Evolutionary conservation across 2,888 invertebrate genomes (phyloP).

Genomic region (Caenorhabditis angaria): DNA sequence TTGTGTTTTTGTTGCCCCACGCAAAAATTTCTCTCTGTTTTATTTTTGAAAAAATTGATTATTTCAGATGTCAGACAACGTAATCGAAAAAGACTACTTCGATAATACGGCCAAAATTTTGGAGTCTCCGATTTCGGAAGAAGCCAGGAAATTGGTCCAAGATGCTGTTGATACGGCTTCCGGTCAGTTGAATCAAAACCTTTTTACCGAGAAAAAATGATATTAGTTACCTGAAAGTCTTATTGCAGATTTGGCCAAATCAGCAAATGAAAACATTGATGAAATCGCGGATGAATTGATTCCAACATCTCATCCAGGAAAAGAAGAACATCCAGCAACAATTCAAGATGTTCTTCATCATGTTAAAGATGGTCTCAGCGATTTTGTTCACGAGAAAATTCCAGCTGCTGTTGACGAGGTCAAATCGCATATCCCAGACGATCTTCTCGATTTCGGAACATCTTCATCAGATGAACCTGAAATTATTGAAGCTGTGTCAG

Average conservation of each 20-base stretch:
- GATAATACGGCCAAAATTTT: slow-evolving; percentile 29
- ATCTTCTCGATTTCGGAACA: slow-evolving; percentile 8
- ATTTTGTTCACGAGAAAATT: slow-evolving; percentile 35
- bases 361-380: slow-evolving; percentile 32
- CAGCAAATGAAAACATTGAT: background rate
- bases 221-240: background rate
- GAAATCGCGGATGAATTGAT: slow-evolving; percentile 4
- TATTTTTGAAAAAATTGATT: background rate
- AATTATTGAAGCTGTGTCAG: background rate
- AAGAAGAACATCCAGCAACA: background rate
- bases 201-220: slow-evolving; percentile 6
- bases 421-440: background rate
- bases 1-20: slow-evolving; percentile 5
- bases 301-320: background rate
- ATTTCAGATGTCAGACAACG: slow-evolving; percentile 46
- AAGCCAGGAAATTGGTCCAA: slow-evolving; percentile 36
- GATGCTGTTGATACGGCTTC: slow-evolving; percentile 42
- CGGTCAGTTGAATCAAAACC: slow-evolving; percentile 17
- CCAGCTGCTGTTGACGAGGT: slow-evolving; percentile 20
- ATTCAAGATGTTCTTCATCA: slow-evolving; percentile 12
- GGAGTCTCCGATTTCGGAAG: slow-evolving; percentile 42
- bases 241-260: slow-evolving; percentile 4
- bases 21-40: background rate
- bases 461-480: background rate
- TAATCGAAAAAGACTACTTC: slow-evolving; percentile 45